Conservation (phyloP, 2,888 invertebrate genomes). For the Drosophila subquinaria region DNA sequence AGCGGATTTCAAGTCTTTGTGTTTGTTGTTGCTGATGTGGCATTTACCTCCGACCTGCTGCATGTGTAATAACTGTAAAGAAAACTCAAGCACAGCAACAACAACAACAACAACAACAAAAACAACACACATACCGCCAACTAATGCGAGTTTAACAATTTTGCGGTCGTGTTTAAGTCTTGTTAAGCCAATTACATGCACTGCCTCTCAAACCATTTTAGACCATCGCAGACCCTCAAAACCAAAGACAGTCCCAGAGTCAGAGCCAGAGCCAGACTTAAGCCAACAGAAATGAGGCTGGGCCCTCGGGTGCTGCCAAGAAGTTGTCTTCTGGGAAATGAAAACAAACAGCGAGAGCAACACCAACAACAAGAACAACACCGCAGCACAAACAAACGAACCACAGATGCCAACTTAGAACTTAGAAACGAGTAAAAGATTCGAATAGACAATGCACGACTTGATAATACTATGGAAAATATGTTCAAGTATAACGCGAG, state of each 20-base stretch:
- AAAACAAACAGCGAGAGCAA: conserved; percentile 42
- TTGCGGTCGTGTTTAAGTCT: conserved; percentile 70
- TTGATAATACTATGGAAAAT: neutral
- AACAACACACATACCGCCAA: conserved; percentile 18
- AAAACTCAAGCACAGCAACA: conserved; percentile 43
- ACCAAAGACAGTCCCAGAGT: conserved; percentile 4
- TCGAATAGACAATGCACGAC: neutral
- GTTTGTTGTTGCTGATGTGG: conserved; percentile 13
- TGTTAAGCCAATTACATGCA: conserved; percentile 75
- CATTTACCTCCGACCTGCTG: conserved; percentile 37
- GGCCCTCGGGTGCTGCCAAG: conserved; percentile 58
- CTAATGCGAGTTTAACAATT: conserved; percentile 76
- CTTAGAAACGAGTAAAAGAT: conserved; percentile 12
- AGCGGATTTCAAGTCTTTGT: conserved; percentile 52
- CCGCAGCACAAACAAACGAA: conserved; percentile 14
- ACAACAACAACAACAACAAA: conserved; percentile 20
- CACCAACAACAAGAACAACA: neutral
- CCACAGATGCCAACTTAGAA: conserved; percentile 43
- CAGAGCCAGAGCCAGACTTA: conserved; percentile 32
- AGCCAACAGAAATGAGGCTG: conserved; percentile 58
- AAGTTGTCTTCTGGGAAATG: conserved; percentile 62
- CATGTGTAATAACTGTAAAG: conserved; percentile 68
- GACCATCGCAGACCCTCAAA: neutral
- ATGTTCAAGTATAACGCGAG: neutral
- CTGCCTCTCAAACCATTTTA: conserved; percentile 22